A percentile compares a stretch with the other conserved stretches of the same genome.
phyloP scores from a whole-genome alignment of 2,797 vertebrate species.

The Alca torda region DNA sequence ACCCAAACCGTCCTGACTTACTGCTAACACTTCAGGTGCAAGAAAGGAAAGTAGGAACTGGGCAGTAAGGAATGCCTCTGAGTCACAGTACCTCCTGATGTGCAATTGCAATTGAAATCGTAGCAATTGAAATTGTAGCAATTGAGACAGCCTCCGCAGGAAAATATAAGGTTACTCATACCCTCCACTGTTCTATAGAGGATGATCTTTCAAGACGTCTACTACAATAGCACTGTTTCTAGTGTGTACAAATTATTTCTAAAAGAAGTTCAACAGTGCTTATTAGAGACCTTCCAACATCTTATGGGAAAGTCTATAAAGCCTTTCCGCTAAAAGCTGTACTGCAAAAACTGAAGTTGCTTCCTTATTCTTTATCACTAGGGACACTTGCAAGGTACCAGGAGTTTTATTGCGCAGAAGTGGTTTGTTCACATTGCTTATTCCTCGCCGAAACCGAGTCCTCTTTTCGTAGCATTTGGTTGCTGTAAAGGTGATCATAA shows the following conservation, averaged over 20 bases:
- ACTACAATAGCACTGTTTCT: not conserved
- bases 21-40: not conserved
- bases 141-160: not conserved
- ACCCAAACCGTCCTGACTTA: not conserved
- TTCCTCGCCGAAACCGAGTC: not conserved
- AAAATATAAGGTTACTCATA: not conserved
- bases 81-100: not conserved
- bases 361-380: not conserved
- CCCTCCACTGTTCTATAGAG: not conserved
- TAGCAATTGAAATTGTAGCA: not conserved
- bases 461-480: not conserved
- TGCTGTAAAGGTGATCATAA: not conserved
- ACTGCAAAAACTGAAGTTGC: not conserved
- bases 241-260: constrained; percentile 15
- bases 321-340: not conserved
- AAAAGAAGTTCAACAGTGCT: not conserved
- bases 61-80: not conserved
- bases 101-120: not conserved
- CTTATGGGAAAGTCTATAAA: not conserved
- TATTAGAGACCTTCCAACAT: not conserved
- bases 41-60: not conserved
- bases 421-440: not conserved
- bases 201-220: not conserved
- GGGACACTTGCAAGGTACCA: not conserved
- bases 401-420: not conserved